These are phyloP conservation scores for Percina caprodes DNA, from an alignment of 2,113 vertebrate genomes.

Conservation along the genomic window DNA sequence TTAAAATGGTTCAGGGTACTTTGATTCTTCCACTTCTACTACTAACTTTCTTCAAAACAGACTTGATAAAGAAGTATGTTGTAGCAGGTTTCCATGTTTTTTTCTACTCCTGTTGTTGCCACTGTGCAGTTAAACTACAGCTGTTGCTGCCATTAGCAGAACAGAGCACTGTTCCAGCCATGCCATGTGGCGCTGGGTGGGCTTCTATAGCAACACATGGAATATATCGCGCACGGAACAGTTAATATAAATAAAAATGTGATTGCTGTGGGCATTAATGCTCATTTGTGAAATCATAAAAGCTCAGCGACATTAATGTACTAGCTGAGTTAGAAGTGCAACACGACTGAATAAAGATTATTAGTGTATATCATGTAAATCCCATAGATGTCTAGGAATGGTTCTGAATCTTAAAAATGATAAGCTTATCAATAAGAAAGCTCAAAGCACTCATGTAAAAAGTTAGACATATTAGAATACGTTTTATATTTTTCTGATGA, in stretches of 20 bases:
- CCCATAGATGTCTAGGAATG: background rate
- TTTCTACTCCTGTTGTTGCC: background rate
- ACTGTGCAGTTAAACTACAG: conserved; percentile 19
- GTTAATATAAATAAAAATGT: background rate
- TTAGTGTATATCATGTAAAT: background rate
- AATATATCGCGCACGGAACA: too few relatives aligned
- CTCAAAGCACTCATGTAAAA: background rate
- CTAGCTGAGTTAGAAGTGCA: background rate
- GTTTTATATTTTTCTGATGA: too few relatives aligned
- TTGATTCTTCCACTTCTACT: background rate
- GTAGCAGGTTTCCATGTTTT: background rate
- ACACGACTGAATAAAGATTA: background rate
- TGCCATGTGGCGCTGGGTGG: background rate
- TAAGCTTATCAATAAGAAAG: background rate
- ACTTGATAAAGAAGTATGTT: background rate
- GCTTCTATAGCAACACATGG: background rate
- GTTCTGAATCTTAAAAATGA: background rate
- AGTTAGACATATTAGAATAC: too few relatives aligned
- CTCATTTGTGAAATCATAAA: background rate
- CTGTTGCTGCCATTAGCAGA: conserved; percentile 36
- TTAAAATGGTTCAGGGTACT: background rate
- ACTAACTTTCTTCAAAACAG: background rate
- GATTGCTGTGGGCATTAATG: background rate
- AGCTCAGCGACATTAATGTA: background rate
- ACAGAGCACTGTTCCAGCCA: background rate